phyloP scores from a whole-genome alignment of 2,888 invertebrate species.

The Endomychus coccineus region DNA sequence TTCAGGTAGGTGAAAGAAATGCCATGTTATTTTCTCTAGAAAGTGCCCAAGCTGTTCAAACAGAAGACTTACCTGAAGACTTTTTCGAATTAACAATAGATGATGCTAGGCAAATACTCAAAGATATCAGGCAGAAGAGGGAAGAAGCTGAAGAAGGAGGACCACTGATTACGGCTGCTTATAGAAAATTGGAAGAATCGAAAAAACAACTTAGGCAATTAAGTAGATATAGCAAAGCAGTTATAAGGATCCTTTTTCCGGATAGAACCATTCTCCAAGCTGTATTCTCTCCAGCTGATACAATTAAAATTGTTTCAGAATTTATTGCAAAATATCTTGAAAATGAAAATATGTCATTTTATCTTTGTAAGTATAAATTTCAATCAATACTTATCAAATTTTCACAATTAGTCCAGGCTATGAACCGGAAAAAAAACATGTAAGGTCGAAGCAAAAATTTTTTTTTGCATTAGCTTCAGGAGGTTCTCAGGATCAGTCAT shows the following conservation, averaged over 20 bases:
- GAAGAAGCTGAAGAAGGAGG: constrained; percentile 61
- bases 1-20: constrained; percentile 66
- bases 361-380: constrained; percentile 69
- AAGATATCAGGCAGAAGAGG: constrained; percentile 62
- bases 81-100: constrained; percentile 81
- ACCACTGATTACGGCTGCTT: constrained; percentile 62
- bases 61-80: constrained; percentile 73
- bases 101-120: constrained; percentile 69
- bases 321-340: constrained; percentile 68
- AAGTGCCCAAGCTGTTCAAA: constrained; percentile 53
- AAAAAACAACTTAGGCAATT: constrained; percentile 52
- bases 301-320: constrained; percentile 59
- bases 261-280: constrained; percentile 81
- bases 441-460: too few species aligned
- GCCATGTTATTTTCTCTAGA: constrained; percentile 65
- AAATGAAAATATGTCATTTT: constrained; percentile 59
- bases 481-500: too few species aligned
- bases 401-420: too few species aligned
- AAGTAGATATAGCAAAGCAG: constrained; percentile 64
- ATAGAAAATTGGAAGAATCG: constrained; percentile 53
- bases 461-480: too few species aligned
- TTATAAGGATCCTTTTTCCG: constrained; percentile 82
- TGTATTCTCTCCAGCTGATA: constrained; percentile 70
- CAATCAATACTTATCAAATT: too few species aligned
- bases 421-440: too few species aligned